A percentile compares a stretch with the other conserved stretches of the same genome.
Conservation (phyloP, 2,797 vertebrate genomes). For the Sandelia bainsii region DNA sequence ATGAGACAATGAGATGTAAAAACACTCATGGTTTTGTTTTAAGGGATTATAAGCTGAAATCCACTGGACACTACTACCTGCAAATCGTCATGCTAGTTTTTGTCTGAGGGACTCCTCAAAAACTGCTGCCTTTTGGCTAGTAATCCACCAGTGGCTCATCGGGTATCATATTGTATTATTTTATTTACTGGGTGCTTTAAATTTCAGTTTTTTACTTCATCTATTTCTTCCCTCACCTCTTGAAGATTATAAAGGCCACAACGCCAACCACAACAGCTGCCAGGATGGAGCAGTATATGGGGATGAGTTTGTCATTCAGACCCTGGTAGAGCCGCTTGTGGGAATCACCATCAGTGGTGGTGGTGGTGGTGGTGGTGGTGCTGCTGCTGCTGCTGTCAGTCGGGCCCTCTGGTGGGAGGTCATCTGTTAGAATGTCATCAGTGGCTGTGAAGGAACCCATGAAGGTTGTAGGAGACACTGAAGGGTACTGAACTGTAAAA, state of each 20-base stretch:
- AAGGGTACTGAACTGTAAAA: conserved; percentile 47
- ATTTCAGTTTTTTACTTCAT: background rate
- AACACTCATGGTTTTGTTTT: background rate
- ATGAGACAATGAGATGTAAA: background rate
- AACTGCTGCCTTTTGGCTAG: too few relatives aligned
- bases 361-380: conserved; percentile 61
- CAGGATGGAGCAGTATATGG: conserved; percentile 96
- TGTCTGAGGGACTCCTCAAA: background rate
- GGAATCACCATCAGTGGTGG: conserved; percentile 83
- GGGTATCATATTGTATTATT: background rate
- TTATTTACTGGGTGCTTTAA: background rate
- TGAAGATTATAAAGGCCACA: conserved; percentile 95
- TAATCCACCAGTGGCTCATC: background rate
- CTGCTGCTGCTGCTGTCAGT: conserved; percentile 20
- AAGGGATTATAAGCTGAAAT: too few relatives aligned
- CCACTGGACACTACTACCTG: too few relatives aligned
- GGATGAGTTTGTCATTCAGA: conserved; percentile 91
- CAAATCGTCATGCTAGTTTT: too few relatives aligned
- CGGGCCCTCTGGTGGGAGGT: conserved; percentile 48
- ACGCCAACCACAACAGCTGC: conserved; percentile 93
- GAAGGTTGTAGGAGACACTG: conserved; percentile 24
- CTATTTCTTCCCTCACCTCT: conserved; percentile 84
- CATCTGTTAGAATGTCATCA: background rate
- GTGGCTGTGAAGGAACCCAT: conserved; percentile 33
- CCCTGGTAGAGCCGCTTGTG: conserved; percentile 81